A percentile compares a stretch with the other conserved stretches of the same genome.
These are phyloP conservation scores for Pachymerium ferrugineum DNA, from an alignment of 2,888 invertebrate genomes.

Conservation along the genomic window DNA sequence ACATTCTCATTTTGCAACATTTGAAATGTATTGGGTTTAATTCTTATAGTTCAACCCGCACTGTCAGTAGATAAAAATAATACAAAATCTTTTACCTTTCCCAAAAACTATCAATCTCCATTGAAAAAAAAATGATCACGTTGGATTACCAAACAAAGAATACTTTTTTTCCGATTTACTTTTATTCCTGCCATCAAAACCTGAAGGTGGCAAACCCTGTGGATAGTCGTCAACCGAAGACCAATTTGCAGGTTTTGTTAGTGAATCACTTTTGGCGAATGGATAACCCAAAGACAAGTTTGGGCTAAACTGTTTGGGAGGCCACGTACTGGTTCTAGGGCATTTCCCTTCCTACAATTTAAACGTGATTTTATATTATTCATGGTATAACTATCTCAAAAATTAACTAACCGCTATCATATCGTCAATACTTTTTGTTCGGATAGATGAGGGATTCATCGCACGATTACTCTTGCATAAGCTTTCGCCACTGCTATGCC, in stretches of 20 bases:
- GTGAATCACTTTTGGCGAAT: background rate
- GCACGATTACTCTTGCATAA: background rate
- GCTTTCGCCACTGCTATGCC: constrained; percentile 25
- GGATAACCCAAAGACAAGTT: background rate
- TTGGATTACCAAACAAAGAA: constrained; percentile 20
- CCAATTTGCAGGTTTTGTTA: background rate
- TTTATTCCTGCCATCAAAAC: background rate
- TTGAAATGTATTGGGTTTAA: too few species aligned
- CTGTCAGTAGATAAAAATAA: too few species aligned
- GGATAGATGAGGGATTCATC: background rate
- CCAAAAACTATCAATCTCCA: too few species aligned
- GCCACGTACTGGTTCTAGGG: background rate
- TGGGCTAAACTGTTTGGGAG: background rate
- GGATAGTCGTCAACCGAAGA: background rate
- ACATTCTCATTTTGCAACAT: background rate
- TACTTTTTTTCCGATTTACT: constrained; percentile 24
- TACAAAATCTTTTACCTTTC: too few species aligned
- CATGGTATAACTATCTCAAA: background rate
- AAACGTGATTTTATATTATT: background rate
- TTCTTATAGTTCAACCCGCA: too few species aligned
- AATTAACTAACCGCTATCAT: background rate
- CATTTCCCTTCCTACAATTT: constrained; percentile 4
- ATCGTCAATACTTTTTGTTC: constrained; percentile 27
- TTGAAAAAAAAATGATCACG: background rate
- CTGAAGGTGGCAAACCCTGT: constrained; percentile 20